Conservation (phyloP, 2,888 invertebrate genomes). For the Lochmaea crataegi region DNA sequence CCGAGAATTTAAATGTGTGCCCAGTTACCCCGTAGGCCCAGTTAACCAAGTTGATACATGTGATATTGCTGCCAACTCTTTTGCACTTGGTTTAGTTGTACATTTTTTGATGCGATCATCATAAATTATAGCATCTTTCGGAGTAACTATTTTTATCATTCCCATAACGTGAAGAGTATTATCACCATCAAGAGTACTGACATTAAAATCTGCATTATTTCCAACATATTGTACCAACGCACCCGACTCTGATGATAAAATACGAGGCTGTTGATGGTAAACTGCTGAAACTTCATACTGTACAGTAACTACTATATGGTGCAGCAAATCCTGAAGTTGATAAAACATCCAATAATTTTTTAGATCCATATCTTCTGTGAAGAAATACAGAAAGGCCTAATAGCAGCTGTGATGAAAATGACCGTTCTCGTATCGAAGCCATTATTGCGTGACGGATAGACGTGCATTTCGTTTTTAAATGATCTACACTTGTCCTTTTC, state of each 20-base stretch:
- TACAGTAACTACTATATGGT: conserved; percentile 52
- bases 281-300: conserved; percentile 54
- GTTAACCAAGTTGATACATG: no score
- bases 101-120: conserved; percentile 53
- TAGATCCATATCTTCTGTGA: conserved; percentile 57
- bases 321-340: conserved; percentile 57
- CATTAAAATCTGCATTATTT: conserved; percentile 57
- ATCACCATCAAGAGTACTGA: conserved; percentile 51
- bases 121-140: conserved; percentile 38
- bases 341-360: conserved; percentile 55
- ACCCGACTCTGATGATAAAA: conserved; percentile 56
- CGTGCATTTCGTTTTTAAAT: conserved; percentile 32
- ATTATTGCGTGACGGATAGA: conserved; percentile 55
- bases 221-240: conserved; percentile 53
- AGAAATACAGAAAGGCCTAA: conserved; percentile 55
- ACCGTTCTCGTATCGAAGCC: conserved; percentile 52
- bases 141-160: no score
- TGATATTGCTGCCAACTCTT: conserved; percentile 47
- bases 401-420: conserved; percentile 53
- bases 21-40: no score
- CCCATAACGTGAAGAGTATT: conserved; percentile 55
- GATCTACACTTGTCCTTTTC: conserved; percentile 38
- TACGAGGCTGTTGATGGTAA: conserved; percentile 56
- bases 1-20: no score
- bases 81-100: conserved; percentile 52